Base-by-base conservation (phyloP, 2,113 vertebrate species). In the Chauna torquata region DNA sequence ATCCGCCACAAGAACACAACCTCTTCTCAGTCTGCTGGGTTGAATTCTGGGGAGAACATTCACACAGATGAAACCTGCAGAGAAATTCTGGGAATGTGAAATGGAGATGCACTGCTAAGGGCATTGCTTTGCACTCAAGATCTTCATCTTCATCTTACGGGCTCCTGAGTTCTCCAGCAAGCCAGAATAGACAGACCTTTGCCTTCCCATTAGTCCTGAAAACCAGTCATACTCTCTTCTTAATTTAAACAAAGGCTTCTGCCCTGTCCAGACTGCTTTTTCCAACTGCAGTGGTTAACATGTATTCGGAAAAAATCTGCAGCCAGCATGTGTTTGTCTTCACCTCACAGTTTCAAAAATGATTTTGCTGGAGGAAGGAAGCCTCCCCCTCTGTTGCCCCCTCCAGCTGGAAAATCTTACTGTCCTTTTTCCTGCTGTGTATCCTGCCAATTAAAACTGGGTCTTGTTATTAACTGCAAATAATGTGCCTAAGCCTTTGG, bases 301-400 rank as follows among this genome's bases (percentile, higher is more conserved):
- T 1, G 0, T n/a, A 80, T 58, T 94, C 52, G 72, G 90, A 79
- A 94, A 94, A 76, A 55, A 59, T 71, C 70, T 80, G 34, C 54
- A 57, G 50, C 44, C 61, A 45, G 45, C 50, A 59, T 16, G 8
- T 80, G 65, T 94, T 92, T 83, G 28, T 90, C 71, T 83, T 89
- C 69, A 83, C 42, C 38, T 74, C 10, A 22, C 45, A 49, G 49
- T 86, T 87, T 65, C 34, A 71, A 68, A 94, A 72, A 77, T 8
- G 23, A 79, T 64, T 81, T 74, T 86, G 44, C 72, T 81, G 70
- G 66, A 92, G 96, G 87, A 93, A 97, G 91, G 89, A 96, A 97
- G 62, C 76, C 52, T 79, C 50, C 45, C 32, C 79, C 75, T 91
- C 36, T 85, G 69, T 55, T 83, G 13, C 38, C n/a, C 85, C 30